Base-by-base conservation (phyloP, 2,113 vertebrate genomes). In the Hiodon tergisus region DNA sequence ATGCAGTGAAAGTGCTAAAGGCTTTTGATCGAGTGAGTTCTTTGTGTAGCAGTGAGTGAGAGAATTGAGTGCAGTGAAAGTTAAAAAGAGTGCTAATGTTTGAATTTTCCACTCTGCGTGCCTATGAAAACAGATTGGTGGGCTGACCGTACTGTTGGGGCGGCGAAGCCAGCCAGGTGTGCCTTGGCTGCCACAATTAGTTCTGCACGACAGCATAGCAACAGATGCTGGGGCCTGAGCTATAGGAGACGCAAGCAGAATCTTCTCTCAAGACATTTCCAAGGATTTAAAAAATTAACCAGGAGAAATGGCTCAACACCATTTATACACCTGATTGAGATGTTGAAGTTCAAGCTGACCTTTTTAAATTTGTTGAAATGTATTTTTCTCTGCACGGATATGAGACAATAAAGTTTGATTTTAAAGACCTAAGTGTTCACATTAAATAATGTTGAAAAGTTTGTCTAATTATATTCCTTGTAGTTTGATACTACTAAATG, bases 81-180 rank as follows among this genome's bases (percentile, higher is more conserved):
- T 31, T 31, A 31, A 31, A 31, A 31, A 31, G 31, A 71, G 53
- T 52, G 14, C 53, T 46, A 10, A 55, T 47, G 55, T 54, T 31
- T 46, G 53, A 9, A 58, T 17, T n/a, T 59, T 71, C 54, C 31
- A 17, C 54, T 14, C 10, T 4, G 70, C 59, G n/a, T 10, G 9
- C 13, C 59, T 11, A 14, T 4, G 46, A 66, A 66, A 47, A 11
- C 63, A 66, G 63, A 66, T 66, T 17, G 63, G 60, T 5, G 14
- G n/a, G 31, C 6, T 4, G 2, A 46, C 9, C 5, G 69, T 53
- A 59, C 47, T 31, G 9, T 51, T 47, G 58, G 9, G 59, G 58
- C 59, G 60, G 50, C 16, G 31, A 66, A 11, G 72, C 17, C 61
- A 62, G 51, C 72, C 72, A 73, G 72, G 72, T 73, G 72, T 61